phyloP scores from a whole-genome alignment of 2,113 vertebrate genomes.

The Neogobius melanostomus region DNA sequence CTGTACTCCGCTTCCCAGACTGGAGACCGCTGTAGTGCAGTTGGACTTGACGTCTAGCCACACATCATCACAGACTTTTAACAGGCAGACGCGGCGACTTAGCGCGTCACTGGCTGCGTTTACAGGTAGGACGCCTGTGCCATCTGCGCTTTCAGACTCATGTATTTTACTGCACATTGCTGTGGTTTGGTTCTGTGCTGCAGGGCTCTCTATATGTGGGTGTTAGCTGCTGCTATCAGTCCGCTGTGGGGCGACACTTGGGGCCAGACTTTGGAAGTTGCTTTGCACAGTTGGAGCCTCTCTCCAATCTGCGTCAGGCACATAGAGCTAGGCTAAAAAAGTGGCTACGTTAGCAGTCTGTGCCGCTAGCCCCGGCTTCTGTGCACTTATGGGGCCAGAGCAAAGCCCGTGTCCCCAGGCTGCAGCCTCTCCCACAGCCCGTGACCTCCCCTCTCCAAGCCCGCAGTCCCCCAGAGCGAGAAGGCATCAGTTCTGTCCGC shows the following conservation, averaged over 20 bases:
- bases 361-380: slow-evolving; percentile 26
- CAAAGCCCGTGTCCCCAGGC: slow-evolving; percentile 13
- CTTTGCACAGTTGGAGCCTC: slow-evolving; percentile 44
- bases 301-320: slow-evolving; percentile 61
- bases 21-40: slow-evolving; percentile 58
- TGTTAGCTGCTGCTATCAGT: slow-evolving; percentile 41
- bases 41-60: slow-evolving; percentile 62
- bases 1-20: slow-evolving; percentile 55
- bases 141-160: slow-evolving; percentile 7
- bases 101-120: slow-evolving; percentile 33
- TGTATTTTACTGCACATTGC: slow-evolving; percentile 12
- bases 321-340: slow-evolving; percentile 53
- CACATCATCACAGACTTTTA: slow-evolving; percentile 51
- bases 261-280: slow-evolving; percentile 50
- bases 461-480: background rate
- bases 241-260: slow-evolving; percentile 38
- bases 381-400: slow-evolving; percentile 30
- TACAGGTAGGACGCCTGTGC: slow-evolving; percentile 52
- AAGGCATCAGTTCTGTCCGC: background rate
- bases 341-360: slow-evolving; percentile 40
- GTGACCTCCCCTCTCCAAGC: slow-evolving; percentile 17
- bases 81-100: slow-evolving; percentile 29
- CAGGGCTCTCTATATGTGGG: slow-evolving; percentile 10
- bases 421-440: slow-evolving; percentile 29
- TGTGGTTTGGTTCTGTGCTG: slow-evolving; percentile 29